These are phyloP conservation scores for Pyrocephalus nanus DNA, from an alignment of 2,797 vertebrate species.

Conservation along the genomic window DNA sequence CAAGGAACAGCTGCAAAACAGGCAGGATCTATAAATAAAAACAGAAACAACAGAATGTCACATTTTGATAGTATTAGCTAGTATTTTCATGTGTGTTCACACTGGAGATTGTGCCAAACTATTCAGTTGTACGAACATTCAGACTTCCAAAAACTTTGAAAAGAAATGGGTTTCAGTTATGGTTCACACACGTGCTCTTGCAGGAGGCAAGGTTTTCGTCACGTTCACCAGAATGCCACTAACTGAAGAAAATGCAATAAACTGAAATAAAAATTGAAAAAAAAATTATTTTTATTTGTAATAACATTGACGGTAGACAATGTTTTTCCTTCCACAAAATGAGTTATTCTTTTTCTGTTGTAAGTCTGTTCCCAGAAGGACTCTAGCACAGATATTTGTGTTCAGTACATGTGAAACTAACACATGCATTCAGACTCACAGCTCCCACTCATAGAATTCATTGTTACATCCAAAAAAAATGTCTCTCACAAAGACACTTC, in stretches of 20 bases:
- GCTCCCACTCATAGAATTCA: background rate
- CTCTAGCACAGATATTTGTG: background rate
- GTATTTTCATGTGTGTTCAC: slow-evolving; percentile 42
- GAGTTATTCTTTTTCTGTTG: slow-evolving; percentile 6
- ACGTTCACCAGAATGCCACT: background rate
- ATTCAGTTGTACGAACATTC: slow-evolving; percentile 42
- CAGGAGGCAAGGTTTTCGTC: slow-evolving; percentile 44
- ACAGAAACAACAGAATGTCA: slow-evolving; percentile 68
- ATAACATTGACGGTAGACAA: background rate
- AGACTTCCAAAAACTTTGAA: slow-evolving; percentile 43
- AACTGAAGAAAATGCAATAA: slow-evolving; percentile 23
- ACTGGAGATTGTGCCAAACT: slow-evolving; percentile 53
- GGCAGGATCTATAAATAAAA: slow-evolving; percentile 71
- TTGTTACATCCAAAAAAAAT: background rate
- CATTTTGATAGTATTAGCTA: slow-evolving; percentile 47
- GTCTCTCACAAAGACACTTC: background rate
- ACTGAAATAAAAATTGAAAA: slow-evolving; percentile 8
- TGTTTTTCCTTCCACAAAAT: slow-evolving; percentile 15
- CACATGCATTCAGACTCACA: background rate
- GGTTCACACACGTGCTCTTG: slow-evolving; percentile 29
- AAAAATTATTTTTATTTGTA: background rate
- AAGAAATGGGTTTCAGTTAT: slow-evolving; percentile 12
- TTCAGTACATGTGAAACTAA: background rate
- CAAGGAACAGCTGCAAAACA: slow-evolving; percentile 28
- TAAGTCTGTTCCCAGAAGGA: slow-evolving; percentile 1